Conservation (phyloP, 2,888 invertebrate genomes). For the Tinea pellionella region DNA sequence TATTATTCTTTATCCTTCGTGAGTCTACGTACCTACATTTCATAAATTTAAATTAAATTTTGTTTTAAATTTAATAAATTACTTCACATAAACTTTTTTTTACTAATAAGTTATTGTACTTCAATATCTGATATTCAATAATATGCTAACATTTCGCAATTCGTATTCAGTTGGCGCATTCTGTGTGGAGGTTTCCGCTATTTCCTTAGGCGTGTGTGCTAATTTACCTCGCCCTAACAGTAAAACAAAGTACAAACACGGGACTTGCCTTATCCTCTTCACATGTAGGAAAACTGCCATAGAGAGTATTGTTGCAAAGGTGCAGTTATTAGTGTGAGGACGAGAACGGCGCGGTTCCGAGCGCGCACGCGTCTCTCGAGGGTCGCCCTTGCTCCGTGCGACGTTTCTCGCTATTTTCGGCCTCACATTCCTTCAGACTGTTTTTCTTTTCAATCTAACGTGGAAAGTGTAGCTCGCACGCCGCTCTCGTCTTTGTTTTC, state of each 20-base stretch:
- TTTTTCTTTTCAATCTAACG: constrained; percentile 60
- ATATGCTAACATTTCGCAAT: neutral
- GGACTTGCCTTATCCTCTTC: neutral
- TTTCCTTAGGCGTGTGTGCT: neutral
- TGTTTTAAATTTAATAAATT: neutral
- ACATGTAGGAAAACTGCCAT: constrained; percentile 26
- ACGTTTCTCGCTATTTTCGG: constrained; percentile 66
- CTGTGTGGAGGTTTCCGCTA: neutral
- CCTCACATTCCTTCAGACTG: constrained; percentile 64
- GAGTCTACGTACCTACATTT: neutral
- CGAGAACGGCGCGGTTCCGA: constrained; percentile 20
- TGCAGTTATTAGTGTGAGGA: constrained; percentile 20
- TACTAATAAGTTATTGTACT: neutral
- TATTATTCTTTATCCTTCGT: constrained; percentile 1
- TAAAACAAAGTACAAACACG: neutral
- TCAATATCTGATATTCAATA: neutral
- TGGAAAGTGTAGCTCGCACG: constrained; percentile 45
- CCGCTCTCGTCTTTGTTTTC: constrained; percentile 54
- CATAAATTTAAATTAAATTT: neutral
- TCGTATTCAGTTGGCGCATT: neutral
- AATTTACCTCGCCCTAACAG: neutral
- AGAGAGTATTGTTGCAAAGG: constrained; percentile 38
- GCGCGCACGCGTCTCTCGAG: constrained; percentile 34
- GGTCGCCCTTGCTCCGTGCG: constrained; percentile 60
- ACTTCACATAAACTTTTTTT: neutral